A percentile compares a stretch with the other conserved stretches of the same genome.
These are phyloP conservation scores for Paralichthys olivaceus DNA, from an alignment of 2,113 vertebrate species.

Conservation along the genomic window DNA sequence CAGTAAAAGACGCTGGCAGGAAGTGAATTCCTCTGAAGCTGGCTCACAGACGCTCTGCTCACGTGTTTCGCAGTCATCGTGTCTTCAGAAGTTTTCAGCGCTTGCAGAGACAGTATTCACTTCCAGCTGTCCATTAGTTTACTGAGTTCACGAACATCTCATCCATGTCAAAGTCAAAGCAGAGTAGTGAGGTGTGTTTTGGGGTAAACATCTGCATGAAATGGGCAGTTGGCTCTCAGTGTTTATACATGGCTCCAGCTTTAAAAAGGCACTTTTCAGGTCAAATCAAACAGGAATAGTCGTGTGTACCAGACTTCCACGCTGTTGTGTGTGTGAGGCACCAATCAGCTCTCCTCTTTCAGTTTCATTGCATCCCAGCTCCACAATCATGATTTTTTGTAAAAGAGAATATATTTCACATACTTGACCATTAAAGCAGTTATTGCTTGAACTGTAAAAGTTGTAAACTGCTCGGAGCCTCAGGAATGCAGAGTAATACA, in stretches of 20 bases:
- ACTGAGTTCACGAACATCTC: conserved; percentile 34
- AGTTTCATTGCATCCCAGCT: conserved; percentile 34
- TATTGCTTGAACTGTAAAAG: conserved; percentile 72
- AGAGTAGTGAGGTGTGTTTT: not conserved
- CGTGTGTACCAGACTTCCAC: conserved; percentile 23
- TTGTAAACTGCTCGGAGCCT: conserved; percentile 35
- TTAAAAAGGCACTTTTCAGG: conserved; percentile 66
- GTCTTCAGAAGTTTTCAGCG: conserved; percentile 55
- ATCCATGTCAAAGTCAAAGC: conserved; percentile 33
- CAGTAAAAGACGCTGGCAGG: conserved; percentile 58
- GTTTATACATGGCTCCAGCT: conserved; percentile 54
- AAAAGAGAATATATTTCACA: conserved; percentile 51
- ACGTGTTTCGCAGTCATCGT: conserved; percentile 51
- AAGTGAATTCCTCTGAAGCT: conserved; percentile 70
- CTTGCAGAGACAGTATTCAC: conserved; percentile 18
- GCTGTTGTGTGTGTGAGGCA: conserved; percentile 52
- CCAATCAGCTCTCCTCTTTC: not conserved
- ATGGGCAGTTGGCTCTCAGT: conserved; percentile 45
- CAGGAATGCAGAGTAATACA: conserved; percentile 43
- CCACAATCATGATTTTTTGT: not conserved
- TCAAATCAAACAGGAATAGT: conserved; percentile 25
- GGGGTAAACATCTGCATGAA: conserved; percentile 28
- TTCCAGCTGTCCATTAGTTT: conserved; percentile 32
- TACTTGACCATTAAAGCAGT: conserved; percentile 61
- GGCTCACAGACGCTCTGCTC: conserved; percentile 44